Percentiles rank a stretch among this genome's conserved stretches.
phyloP scores from a whole-genome alignment of 2,113 vertebrate genomes.

The Isichthys henryi region DNA sequence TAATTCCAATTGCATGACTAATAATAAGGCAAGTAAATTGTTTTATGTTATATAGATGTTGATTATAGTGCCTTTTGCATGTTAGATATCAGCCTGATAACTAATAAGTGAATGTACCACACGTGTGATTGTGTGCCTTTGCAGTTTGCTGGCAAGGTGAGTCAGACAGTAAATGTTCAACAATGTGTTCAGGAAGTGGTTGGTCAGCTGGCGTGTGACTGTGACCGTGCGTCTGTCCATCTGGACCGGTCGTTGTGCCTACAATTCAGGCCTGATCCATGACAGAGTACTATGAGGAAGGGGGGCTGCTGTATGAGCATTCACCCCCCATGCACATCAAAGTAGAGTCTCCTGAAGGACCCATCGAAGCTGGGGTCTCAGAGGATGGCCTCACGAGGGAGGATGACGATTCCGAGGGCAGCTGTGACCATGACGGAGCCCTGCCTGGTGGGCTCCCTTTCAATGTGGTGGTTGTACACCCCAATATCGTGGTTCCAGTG shows the following conservation, averaged over 20 bases:
- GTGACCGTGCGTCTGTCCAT: constrained; percentile 42
- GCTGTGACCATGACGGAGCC: constrained; percentile 57
- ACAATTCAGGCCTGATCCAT: constrained; percentile 58
- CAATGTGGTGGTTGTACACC: constrained; percentile 71
- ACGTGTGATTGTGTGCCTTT: not conserved
- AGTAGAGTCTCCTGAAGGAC: constrained; percentile 71
- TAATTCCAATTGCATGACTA: not conserved
- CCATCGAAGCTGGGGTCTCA: constrained; percentile 60
- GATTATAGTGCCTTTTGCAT: constrained; percentile 11
- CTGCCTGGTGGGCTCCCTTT: constrained; percentile 62
- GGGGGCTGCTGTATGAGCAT: constrained; percentile 71
- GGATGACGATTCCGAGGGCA: constrained; percentile 65
- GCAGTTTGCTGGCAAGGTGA: not conserved
- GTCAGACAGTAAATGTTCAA: constrained; percentile 14
- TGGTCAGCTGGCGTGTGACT: constrained; percentile 40
- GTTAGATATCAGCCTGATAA: not conserved
- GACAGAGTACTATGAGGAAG: constrained; percentile 73
- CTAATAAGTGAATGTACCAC: not conserved
- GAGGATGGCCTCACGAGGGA: constrained; percentile 67
- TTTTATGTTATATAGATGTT: not conserved
- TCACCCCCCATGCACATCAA: constrained; percentile 74
- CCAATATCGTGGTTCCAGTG: constrained; percentile 64
- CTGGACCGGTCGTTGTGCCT: constrained; percentile 54
- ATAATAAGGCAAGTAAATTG: not conserved
- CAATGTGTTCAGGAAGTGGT: constrained; percentile 21